Evolutionary conservation across 2,797 vertebrate species (phyloP).

Genomic region (Oreochromis mossambicus): DNA sequence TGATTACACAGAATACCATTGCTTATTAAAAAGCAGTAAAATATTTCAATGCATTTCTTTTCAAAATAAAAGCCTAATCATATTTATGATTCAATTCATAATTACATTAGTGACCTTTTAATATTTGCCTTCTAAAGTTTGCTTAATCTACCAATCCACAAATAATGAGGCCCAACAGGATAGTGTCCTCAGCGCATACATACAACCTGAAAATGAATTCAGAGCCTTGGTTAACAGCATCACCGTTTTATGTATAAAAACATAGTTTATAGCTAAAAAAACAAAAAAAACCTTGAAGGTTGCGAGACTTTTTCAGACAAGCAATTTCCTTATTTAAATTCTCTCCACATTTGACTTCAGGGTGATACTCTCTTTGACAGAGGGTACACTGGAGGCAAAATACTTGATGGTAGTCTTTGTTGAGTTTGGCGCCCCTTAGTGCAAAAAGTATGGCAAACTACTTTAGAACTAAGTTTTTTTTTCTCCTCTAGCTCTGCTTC

Average conservation of each 20-base stretch:
- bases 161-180: background rate
- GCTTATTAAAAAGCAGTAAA: background rate
- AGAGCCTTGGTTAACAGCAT: rapidly evolving
- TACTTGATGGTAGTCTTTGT: background rate
- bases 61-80: background rate
- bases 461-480: background rate
- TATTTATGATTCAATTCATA: background rate
- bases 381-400: background rate
- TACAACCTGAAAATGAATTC: background rate
- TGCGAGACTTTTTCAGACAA: background rate
- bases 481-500: background rate
- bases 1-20: background rate
- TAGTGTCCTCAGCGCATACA: background rate
- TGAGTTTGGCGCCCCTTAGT: constrained; percentile 40
- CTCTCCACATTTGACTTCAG: background rate
- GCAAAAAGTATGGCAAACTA: background rate
- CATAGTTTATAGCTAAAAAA: rapidly evolving
- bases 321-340: background rate
- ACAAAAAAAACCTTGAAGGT: background rate
- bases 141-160: background rate
- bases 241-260: background rate
- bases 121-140: background rate
- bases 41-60: background rate
- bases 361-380: background rate
- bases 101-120: background rate